Evolutionary conservation across 2,113 vertebrate species (phyloP).

Genomic region (Capricornis sumatraensis): DNA sequence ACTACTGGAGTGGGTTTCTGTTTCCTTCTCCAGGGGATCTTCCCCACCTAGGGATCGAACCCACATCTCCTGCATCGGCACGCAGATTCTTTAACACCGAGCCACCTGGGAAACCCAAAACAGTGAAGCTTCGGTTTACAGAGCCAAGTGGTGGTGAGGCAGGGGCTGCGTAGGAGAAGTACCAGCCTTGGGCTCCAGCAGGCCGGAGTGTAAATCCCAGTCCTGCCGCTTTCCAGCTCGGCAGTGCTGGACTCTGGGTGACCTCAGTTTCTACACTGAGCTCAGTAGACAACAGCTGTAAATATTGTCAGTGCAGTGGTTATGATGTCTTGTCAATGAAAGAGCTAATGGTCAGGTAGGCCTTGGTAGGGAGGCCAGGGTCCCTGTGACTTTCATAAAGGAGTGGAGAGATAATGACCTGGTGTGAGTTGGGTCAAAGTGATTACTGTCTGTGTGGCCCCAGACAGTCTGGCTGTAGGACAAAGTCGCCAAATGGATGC

Average conservation of each 20-base stretch:
- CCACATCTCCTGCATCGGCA: background rate
- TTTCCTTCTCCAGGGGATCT: background rate
- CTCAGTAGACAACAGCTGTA: fast-evolving
- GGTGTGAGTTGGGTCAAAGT: fast-evolving
- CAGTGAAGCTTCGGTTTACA: fast-evolving
- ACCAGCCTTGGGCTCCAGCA: fast-evolving
- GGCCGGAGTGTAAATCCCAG: fast-evolving
- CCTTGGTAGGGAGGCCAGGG: background rate
- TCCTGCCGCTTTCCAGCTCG: fast-evolving
- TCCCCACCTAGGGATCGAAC: fast-evolving
- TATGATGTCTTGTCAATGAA: background rate
- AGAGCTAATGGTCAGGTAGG: background rate
- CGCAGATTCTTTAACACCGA: background rate
- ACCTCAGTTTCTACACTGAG: background rate
- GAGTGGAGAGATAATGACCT: fast-evolving
- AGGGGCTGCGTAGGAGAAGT: fast-evolving
- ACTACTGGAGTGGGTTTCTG: background rate
- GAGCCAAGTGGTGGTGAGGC: fast-evolving
- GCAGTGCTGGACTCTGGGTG: fast-evolving
- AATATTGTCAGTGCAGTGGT: fast-evolving
- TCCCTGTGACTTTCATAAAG: background rate
- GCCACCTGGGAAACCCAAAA: background rate
- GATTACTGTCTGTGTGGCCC: fast-evolving
- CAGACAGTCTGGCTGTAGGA: background rate
- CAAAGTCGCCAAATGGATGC: background rate